Evolutionary conservation across 2,888 invertebrate species (phyloP).

Genomic region (Allolobophora icterica): DNA sequence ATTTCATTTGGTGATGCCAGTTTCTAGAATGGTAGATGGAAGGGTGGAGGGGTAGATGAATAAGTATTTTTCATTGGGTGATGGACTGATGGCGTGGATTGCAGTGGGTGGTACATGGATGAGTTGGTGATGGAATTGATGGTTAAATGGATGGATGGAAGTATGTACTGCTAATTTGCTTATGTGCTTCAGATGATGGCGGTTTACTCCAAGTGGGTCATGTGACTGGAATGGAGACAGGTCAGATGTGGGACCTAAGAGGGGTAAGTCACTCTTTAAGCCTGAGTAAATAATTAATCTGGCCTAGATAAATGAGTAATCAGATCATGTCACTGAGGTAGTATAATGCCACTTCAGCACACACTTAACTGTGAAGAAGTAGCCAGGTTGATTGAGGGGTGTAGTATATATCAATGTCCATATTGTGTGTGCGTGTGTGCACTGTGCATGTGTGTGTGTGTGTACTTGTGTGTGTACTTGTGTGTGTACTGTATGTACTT

Average conservation of each 20-base stretch:
- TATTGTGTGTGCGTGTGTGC: too few species aligned
- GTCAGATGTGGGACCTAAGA: constrained; percentile 19
- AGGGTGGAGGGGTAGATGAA: neutral
- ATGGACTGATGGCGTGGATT: neutral
- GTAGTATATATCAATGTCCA: too few species aligned
- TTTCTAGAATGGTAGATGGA: neutral
- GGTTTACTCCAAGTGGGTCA: constrained; percentile 24
- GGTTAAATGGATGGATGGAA: neutral
- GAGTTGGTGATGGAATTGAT: too few species aligned
- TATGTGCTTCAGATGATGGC: constrained; percentile 20
- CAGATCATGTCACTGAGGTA: neutral
- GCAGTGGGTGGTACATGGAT: neutral
- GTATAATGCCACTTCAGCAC: too few species aligned
- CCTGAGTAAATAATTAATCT: neutral
- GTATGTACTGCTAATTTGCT: neutral
- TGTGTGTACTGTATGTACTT: too few species aligned
- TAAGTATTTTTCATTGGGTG: neutral
- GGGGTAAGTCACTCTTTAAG: neutral
- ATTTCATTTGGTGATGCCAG: neutral
- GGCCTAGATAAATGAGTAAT: neutral
- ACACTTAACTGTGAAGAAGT: too few species aligned
- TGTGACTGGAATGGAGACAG: constrained; percentile 13
- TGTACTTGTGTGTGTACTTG: too few species aligned
- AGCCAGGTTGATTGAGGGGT: too few species aligned
- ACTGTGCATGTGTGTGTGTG: too few species aligned